Evolutionary conservation across 1,140 invertebrate species (phyloP), one percentile per base, ranked within the genome.

Genomic region (Microplitis demolitor): DNA sequence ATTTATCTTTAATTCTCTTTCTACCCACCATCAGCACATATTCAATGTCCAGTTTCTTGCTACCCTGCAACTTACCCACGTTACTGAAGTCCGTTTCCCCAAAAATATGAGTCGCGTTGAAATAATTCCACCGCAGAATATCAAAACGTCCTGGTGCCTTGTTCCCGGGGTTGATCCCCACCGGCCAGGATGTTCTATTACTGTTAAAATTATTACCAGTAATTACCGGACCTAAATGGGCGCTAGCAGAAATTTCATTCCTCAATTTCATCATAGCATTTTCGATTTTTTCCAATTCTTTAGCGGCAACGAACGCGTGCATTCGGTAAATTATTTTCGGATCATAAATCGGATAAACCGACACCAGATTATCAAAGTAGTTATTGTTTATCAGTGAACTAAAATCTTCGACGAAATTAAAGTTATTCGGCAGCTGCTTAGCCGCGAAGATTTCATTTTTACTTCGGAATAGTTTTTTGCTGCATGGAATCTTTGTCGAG

Each of bases 41-140:
- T 72, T 89, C 82, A 60, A 95, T 88, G 85, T 95, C 94, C 68
- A 87, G 74, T 76, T 90, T 89, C 74, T 92, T 90, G 16, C 90
- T 89, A 71, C 89, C 89, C 80, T 84, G 87, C 24, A 93, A 86
- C 58, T 88, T 79, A 58, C 87, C 85, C 2, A 92, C 78, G 61
- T 89, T 91, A 51, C 87, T 86, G 78, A 92, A 92, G 78, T 94
- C 93, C 79, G 91, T 91, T 4, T 91, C 89, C 78, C 93, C 88
- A 81, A 93, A 96, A 16, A 93, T 89, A 82, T 97, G 93, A n/a
- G 92, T 92, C 54, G 87, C 87, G 81, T 96, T 97, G 79, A 98
- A 95, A 80, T 94, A 92, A 31, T 92, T 91, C 93, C 95, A 97
- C 33, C 90, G 90, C 24, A 95, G 88, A 67, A 97, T 89, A 87